Base-by-base conservation (phyloP, 1,140 invertebrate genomes). In the Chlorops oryzae region DNA sequence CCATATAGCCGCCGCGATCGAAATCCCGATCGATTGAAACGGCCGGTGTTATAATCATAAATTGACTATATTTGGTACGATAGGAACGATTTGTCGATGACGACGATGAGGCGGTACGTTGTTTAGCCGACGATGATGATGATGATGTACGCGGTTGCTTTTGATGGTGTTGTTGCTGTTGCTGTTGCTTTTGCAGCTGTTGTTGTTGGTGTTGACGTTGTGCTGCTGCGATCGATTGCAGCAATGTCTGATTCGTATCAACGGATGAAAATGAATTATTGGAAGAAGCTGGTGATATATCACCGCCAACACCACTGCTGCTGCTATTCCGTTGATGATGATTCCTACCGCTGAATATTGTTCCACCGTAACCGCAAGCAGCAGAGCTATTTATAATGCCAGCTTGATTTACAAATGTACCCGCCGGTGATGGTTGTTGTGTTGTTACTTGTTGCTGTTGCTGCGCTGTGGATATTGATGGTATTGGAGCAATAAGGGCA, bases 31-130 rank as follows among this genome's bases (percentile, higher is more conserved):
- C 69, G 34, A 72, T 72, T 21, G 68, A 67, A 22, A 72, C 69
- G 40, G 69, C 69, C 48, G 69, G 69, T 50, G 69, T 72, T 32
- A 72, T 69, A 52, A 72, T 69, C 68, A 72, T 67, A 56, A 67
- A 72, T 71, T 71, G 67, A 63, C 64, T 64, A 27, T 70, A 70
- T 55, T 68, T 70, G n/a, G 50, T 59, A 59, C 49, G 51, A 51
- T 57, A 48, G 3, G 47, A 54, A 21, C 41, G 39, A 56, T 61
- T 22, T 38, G 50, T 21, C 42, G 45, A 15, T 17, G 21, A 25
- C 10, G 37, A 38, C 46, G 37, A 27, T 32, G n/a, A n/a, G n/a
- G n/a, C n/a, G n/a, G n/a, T n/a, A n/a, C n/a, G n/a, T n/a, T n/a
- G 21, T 35, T 35, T 35, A n/a, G 5, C 41, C 15, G 50, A 18